These are phyloP conservation scores for Pelodiscus sinensis DNA, from an alignment of 2,113 vertebrate genomes.

Conservation along the genomic window DNA sequence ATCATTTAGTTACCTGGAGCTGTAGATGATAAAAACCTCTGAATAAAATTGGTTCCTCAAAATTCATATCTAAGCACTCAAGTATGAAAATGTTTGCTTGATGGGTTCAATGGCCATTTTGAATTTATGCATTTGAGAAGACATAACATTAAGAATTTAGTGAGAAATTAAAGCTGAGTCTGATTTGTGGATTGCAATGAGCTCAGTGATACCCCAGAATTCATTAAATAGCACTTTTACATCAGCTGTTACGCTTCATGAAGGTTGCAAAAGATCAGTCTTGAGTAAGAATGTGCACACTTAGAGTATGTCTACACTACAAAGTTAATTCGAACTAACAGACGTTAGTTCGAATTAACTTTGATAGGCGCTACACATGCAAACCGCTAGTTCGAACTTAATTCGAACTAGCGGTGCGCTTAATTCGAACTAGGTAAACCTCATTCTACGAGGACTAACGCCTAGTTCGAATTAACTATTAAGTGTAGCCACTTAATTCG, in stretches of 20 bases:
- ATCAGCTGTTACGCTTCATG: neutral
- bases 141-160: accelerated
- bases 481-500: no score
- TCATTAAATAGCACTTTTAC: neutral
- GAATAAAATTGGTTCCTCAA: neutral
- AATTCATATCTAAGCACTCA: no score
- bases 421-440: no score
- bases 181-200: neutral
- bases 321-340: no score
- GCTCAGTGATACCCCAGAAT: neutral
- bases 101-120: neutral
- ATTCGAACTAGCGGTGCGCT: no score
- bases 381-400: no score
- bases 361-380: no score
- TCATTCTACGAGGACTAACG: no score
- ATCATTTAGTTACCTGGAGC: neutral
- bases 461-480: no score
- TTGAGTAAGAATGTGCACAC: neutral
- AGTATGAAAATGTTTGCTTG: neutral
- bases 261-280: neutral
- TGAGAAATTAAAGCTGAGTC: neutral
- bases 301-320: no score
- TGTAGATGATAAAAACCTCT: neutral
- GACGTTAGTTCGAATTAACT: no score
- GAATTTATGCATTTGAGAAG: neutral